Evolutionary conservation across 2,113 vertebrate species (phyloP).

Genomic region (Gallinago jamesoni): DNA sequence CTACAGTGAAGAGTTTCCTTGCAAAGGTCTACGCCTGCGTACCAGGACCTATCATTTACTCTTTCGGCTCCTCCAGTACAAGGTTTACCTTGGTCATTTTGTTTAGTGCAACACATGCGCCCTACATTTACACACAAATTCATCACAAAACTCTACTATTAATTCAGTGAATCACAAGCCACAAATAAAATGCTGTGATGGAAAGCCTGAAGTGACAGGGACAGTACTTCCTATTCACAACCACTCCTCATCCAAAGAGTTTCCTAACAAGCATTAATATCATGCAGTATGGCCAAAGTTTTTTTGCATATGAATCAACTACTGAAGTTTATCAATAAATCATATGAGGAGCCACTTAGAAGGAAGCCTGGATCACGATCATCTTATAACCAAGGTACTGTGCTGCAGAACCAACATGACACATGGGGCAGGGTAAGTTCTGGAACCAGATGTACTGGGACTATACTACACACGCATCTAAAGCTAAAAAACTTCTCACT

Average conservation of each 20-base stretch:
- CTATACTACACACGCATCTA: background rate
- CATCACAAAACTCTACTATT: background rate
- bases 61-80: background rate
- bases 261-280: background rate
- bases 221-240: background rate
- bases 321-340: background rate
- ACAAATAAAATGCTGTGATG: background rate
- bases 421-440: background rate
- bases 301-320: background rate
- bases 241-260: background rate
- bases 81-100: background rate
- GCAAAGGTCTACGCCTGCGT: background rate
- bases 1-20: background rate
- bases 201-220: background rate
- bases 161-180: background rate
- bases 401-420: rapidly evolving
- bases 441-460: background rate
- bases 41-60: background rate
- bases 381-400: background rate
- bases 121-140: background rate
- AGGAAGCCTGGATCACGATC: background rate
- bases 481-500: background rate
- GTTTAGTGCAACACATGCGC: background rate
- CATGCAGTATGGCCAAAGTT: background rate
- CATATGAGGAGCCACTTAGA: background rate